These are phyloP conservation scores for Lacanobia oleracea DNA, from an alignment of 2,888 invertebrate genomes.

Conservation along the genomic window DNA sequence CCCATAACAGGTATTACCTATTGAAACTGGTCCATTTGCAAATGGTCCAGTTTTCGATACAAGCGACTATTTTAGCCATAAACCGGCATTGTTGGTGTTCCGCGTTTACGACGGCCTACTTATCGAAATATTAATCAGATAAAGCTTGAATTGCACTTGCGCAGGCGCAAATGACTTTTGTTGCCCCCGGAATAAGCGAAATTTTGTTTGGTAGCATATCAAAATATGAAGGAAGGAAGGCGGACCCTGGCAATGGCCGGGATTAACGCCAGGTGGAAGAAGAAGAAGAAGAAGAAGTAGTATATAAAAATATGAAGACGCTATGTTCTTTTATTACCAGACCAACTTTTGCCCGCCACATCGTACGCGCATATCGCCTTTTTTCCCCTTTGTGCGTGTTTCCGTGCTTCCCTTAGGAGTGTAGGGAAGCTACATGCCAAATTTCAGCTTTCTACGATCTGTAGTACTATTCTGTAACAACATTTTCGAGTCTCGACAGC, in stretches of 20 bases:
- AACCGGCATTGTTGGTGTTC: conserved; percentile 55
- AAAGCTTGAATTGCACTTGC: conserved; percentile 37
- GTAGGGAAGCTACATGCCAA: too few species aligned
- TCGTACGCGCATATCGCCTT: too few species aligned
- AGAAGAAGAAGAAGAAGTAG: too few species aligned
- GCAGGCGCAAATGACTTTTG: conserved; percentile 31
- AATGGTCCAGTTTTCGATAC: conserved; percentile 48
- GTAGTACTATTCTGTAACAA: too few species aligned
- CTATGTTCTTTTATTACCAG: not conserved
- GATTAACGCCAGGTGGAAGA: too few species aligned
- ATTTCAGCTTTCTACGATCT: too few species aligned
- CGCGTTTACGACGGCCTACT: conserved; percentile 55
- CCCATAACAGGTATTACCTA: conserved; percentile 38
- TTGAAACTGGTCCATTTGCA: conserved; percentile 45
- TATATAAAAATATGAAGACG: not conserved
- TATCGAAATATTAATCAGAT: conserved; percentile 51
- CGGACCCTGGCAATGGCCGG: too few species aligned
- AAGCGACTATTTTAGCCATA: conserved; percentile 49
- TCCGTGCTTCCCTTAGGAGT: too few species aligned
- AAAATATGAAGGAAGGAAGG: not conserved
- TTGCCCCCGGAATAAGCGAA: conserved; percentile 1
- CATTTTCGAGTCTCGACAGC: too few species aligned
- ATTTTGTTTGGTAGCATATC: not conserved
- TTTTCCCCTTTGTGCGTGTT: too few species aligned
- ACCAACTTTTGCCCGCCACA: too few species aligned